Evolutionary conservation across 2,113 vertebrate species (phyloP), one percentile per base, ranked within the genome.

Genomic region (Gorsachius goisagi): DNA sequence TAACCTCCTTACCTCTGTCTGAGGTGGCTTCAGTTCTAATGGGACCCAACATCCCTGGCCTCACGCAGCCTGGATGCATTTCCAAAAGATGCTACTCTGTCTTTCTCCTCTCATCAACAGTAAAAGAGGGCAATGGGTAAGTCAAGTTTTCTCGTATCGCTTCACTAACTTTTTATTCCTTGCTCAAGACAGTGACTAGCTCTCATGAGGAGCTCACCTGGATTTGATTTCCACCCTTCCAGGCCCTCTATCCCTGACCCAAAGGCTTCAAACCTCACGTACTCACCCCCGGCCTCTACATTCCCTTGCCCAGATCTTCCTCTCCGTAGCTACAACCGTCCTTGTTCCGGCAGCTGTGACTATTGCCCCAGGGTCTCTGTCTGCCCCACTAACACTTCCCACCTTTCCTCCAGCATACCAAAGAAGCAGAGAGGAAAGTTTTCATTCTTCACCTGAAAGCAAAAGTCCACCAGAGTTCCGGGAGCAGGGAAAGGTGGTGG

Each of bases 201-300:
- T 67, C 58, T 85, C 41, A 23, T 0, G 0, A 77, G 26, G 55
- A 75, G 33, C 39, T 72, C 32, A 33, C 66, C 14, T n/a, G 59
- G 49, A 18, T 67, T 71, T 47, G 11, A 56, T 75, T 71, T 72
- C 56, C 62, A 44, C 23, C 30, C 82, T 93, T 64, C 35, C 62
- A 76, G 66, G 5, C 5, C 15, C 11, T 3, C 2, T 18, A 2
- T 50, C 39, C 58, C 32, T 58, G 47, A 58, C 12, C 30, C 49
- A 55, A 58, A 58, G 33, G 33, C 56, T 59, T n/a, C 37, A 47
- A 4, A 15, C 37, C 56, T 63, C 44, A 18, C 0, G 0, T 15
- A 3, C 10, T 58, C 27, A 33, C 6, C 30, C 27, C 53, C 83
- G 60, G 23, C 44, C 58, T 68, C 53, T 47, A 2, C 2, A 1